Base-by-base conservation (phyloP, 2,888 invertebrate genomes). In the Acheta domesticus region DNA sequence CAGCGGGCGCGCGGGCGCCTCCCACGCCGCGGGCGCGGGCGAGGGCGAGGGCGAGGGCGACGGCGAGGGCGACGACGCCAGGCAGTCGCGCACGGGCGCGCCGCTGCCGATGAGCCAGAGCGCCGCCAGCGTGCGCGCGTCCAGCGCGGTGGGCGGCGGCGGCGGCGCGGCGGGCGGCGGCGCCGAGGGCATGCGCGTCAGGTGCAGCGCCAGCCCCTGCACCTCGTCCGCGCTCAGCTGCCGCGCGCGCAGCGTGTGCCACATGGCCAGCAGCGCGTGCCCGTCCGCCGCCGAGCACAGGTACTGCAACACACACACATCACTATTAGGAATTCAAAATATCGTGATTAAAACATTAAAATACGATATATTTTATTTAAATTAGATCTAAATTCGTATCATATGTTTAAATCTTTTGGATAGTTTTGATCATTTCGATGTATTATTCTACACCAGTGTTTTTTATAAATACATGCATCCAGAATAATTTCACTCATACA, bases 261-360 rank as follows among this genome's bases (percentile, higher is more conserved):
- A 85, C 92, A 96, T 94, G 23, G 95, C 94, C 74, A 96, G 89
- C 86, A 95, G 94, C 14, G 94, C 94, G 86, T 98, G 97, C 0
- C 98, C 98, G 83, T 96, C 95, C 78, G 92, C 89, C 12, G 94
- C 92, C 83, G 93, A 93, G 86, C 96, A 98, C 82, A 98, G 89
- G 87, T 96, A 98, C 84, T 62, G 62, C 62, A 62, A 62, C 62
- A 16, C 16, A n/a, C 14, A 62, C 3, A 3, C 23, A 23, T 36
- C 1, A 36, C 8, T 36, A 36, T 36, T 8, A 36, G 8, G 36
- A 1, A 36, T 4, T 36, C 36, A 8, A 36, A 36, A 36, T 8
- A 36, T 0, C 36, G 1, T 36, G 5, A 36, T 5, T 36, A 36
- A 36, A 36, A 5, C 1, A 8, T 36, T 23, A 23, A 23, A 23